Conservation (phyloP, 92 coral and sea anemone species). For the Porites evermanni region DNA sequence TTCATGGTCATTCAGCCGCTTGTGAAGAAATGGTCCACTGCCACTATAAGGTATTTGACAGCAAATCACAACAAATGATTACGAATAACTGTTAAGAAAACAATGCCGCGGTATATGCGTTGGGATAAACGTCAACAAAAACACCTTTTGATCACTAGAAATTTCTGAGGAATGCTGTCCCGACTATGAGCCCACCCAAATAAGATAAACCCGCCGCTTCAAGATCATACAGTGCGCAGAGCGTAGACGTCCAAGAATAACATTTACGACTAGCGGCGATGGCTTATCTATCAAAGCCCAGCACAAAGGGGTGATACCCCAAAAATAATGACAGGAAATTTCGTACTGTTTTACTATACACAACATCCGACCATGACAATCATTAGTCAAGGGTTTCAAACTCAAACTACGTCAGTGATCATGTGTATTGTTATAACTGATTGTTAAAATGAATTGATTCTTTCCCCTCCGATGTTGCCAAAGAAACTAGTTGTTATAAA, state of each 20-base stretch:
- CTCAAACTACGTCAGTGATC: neutral
- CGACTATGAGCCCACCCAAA: conserved; percentile 15
- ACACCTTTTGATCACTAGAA: conserved; percentile 2
- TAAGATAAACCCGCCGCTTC: neutral
- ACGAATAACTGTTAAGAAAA: conserved; percentile 26
- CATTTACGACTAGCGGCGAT: neutral
- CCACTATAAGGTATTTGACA: conserved; percentile 24
- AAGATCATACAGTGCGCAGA: neutral
- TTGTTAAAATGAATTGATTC: neutral
- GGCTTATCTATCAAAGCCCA: conserved; percentile 3
- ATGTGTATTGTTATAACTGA: neutral
- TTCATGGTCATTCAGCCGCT: no score
- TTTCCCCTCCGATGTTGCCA: neutral
- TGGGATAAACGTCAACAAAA: conserved; percentile 14
- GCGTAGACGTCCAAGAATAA: neutral
- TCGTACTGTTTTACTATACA: neutral
- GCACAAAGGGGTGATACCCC: neutral
- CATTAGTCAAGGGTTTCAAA: neutral
- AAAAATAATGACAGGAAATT: conserved; percentile 23
- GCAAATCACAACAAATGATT: conserved; percentile 26
- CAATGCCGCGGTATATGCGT: conserved; percentile 15
- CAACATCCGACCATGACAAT: conserved; percentile 14
- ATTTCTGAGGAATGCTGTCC: conserved; percentile 28
- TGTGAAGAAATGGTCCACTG: neutral
- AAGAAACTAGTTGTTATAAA: conserved; percentile 5